Percentiles rank a stretch among this genome's conserved stretches.
Evolutionary conservation across 2,113 vertebrate genomes (phyloP).

Genomic region (Pandion haliaetus): DNA sequence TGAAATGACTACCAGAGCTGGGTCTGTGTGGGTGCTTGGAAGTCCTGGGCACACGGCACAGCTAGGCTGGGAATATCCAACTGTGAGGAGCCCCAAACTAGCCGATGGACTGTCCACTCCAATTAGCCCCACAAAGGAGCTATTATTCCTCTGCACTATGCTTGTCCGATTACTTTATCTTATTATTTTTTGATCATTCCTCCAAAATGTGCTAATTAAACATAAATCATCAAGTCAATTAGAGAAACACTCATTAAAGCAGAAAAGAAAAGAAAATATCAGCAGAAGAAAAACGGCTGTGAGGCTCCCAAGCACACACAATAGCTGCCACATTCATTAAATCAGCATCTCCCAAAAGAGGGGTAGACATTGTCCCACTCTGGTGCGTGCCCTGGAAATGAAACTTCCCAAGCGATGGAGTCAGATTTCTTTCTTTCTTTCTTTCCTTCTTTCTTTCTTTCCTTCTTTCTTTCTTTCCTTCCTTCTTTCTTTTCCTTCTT

Average conservation of each 20-base stretch:
- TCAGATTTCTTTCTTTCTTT: neutral
- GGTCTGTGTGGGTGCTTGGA: conserved; percentile 15
- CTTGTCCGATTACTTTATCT: conserved; percentile 74
- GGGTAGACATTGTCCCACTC: neutral
- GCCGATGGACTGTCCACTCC: conserved; percentile 69
- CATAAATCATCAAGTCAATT: conserved; percentile 77
- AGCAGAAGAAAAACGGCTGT: conserved; percentile 27
- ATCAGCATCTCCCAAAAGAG: conserved; percentile 15
- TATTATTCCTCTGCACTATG: conserved; percentile 66
- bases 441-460: neutral
- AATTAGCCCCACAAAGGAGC: conserved; percentile 69
- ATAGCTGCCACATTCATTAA: conserved; percentile 42
- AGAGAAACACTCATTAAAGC: conserved; percentile 72
- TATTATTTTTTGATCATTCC: conserved; percentile 69
- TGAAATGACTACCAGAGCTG: conserved; percentile 26
- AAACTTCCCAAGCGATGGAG: neutral
- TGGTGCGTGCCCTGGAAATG: neutral
- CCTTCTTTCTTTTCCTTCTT: neutral
- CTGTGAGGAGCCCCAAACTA: conserved; percentile 58
- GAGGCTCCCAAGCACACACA: conserved; percentile 55
- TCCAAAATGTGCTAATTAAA: conserved; percentile 78
- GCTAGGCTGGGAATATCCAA: conserved; percentile 49
- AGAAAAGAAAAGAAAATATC: conserved; percentile 37
- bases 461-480: neutral
- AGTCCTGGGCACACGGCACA: conserved; percentile 24